These are phyloP conservation scores for Cephus nigrinus DNA, from an alignment of 2,888 invertebrate species.

Conservation along the genomic window DNA sequence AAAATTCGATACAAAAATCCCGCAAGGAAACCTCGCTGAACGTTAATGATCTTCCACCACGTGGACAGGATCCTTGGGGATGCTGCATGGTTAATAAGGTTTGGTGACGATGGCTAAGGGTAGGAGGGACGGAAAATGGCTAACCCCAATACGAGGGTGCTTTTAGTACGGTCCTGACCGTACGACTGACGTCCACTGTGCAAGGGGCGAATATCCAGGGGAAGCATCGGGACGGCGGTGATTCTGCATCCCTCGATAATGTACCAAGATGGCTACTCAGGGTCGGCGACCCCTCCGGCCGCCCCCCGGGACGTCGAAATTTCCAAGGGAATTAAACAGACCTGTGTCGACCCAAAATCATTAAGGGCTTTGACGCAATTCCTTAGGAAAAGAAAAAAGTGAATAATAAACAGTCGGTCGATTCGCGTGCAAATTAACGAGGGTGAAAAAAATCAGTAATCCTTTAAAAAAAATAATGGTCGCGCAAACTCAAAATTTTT, in stretches of 20 bases:
- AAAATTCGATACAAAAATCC: neutral
- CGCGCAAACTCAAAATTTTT: too few relatives aligned
- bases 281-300: neutral
- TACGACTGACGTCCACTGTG: neutral
- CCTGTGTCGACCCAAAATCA: neutral
- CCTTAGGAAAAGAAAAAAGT: neutral
- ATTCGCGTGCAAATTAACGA: too few relatives aligned
- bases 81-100: neutral
- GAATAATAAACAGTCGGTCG: neutral
- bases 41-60: neutral
- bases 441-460: neutral
- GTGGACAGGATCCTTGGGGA: neutral
- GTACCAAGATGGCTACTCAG: neutral
- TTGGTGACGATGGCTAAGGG: neutral
- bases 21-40: neutral
- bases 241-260: neutral
- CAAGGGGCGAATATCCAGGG: neutral
- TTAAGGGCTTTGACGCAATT: neutral
- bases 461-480: too few relatives aligned
- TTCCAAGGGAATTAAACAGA: neutral
- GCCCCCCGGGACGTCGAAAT: neutral
- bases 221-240: neutral
- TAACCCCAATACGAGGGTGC: neutral
- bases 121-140: neutral
- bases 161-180: neutral